phyloP scores from a whole-genome alignment of 2,797 vertebrate genomes.

The Nannoperca australis region DNA sequence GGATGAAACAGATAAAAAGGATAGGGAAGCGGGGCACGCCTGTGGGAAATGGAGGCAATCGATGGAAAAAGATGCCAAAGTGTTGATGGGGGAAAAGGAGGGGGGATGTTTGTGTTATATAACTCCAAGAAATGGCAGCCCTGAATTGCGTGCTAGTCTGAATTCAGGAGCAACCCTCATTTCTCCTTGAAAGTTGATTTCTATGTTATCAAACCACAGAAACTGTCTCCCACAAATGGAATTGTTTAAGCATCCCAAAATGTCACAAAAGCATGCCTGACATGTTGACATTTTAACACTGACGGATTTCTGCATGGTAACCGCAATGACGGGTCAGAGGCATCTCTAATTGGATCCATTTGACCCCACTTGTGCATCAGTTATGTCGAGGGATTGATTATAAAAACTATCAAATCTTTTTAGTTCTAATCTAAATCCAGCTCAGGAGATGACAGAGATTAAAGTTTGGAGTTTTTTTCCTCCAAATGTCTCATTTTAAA shows the following conservation, averaged over 20 bases:
- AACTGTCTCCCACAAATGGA: constrained; percentile 32
- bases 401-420: neutral
- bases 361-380: constrained; percentile 21
- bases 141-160: constrained; percentile 43
- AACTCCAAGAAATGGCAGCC: constrained; percentile 71
- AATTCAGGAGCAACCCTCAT: constrained; percentile 52
- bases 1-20: constrained; percentile 65
- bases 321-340: constrained; percentile 13
- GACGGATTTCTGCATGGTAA: constrained; percentile 11
- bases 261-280: constrained; percentile 19
- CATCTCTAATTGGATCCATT: constrained; percentile 34
- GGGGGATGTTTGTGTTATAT: constrained; percentile 52
- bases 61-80: constrained; percentile 65
- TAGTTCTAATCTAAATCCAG: constrained; percentile 3
- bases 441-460: neutral
- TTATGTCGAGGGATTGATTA: neutral
- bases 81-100: neutral
- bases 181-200: constrained; percentile 47
- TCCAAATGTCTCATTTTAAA: neutral
- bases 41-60: constrained; percentile 66
- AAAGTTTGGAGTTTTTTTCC: constrained; percentile 7
- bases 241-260: constrained; percentile 38
- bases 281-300: constrained; percentile 8
- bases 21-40: constrained; percentile 44
- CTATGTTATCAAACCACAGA: constrained; percentile 54